Base-by-base conservation (phyloP, 2,113 vertebrate species). In the Otolemur garnettii region DNA sequence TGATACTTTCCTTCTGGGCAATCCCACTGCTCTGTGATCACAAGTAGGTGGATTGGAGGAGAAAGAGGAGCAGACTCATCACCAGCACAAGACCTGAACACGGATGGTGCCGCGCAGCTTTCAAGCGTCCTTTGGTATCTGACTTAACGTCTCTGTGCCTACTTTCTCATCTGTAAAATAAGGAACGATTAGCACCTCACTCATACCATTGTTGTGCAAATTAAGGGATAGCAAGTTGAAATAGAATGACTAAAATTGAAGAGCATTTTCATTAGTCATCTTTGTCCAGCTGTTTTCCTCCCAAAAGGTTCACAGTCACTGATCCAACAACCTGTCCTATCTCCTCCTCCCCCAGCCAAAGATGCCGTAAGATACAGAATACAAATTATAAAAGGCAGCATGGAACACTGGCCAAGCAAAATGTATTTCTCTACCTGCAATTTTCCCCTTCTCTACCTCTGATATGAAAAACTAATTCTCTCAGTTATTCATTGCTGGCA, bases 401-500 rank as follows among this genome's bases (percentile, higher is more conserved):
- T 55, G 50, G 62, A 90, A 92, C 45, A 45, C 78, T 96, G 87
- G 91, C 94, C 92, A 92, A 95, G 88, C 81, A 96, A 95, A 97
- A 97, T 83, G 68, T 82, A 92, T 86, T 95, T 13, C 53, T 81
- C 84, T 88, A 72, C 28, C 28, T 92, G 84, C 81, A 96, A 92
- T 97, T 96, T 77, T 95, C 79, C 78, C 81, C 72, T 97, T 87
- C 62, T 77, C 57, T 80, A 89, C 35, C 92, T 33, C 74, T 97
- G 85, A 95, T 92, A 95, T 94, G 92, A 96, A 96, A 95, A 97
- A 95, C 87, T 90, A 90, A 83, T 97, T 96, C 92, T 91, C 95
- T 96, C 72, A 45, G 87, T 94, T 96, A 97, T 97, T 97, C 94
- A 97, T 93, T 92, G 87, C 92, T 97, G 90, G 81, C 90, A 96